Conservation (phyloP, 2,888 invertebrate species). For the Eumacrocentrus americanus region DNA sequence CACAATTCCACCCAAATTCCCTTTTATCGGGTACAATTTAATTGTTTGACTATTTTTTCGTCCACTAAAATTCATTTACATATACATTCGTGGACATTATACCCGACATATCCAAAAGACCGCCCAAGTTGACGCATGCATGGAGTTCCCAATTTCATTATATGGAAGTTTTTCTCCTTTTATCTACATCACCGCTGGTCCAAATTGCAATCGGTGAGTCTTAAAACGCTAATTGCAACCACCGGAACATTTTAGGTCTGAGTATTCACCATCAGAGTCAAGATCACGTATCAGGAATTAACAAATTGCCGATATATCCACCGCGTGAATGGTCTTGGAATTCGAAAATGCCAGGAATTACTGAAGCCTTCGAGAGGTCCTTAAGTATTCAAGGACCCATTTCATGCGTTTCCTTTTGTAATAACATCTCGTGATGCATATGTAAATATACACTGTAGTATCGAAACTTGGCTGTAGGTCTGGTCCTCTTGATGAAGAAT, state of each 20-base stretch:
- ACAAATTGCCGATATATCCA: neutral
- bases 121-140: constrained; percentile 50
- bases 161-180: constrained; percentile 48
- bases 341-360: constrained; percentile 16
- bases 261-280: too few relatives aligned
- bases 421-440: constrained; percentile 55
- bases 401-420: constrained; percentile 52
- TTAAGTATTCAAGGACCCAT: constrained; percentile 21
- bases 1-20: too few relatives aligned
- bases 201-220: constrained; percentile 46
- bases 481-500: neutral
- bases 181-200: constrained; percentile 39
- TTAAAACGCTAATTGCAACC: constrained; percentile 40
- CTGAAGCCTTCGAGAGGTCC: constrained; percentile 14
- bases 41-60: too few relatives aligned
- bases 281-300: constrained; percentile 6
- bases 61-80: too few relatives aligned
- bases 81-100: neutral
- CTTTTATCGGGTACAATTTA: too few relatives aligned
- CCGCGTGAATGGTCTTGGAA: constrained; percentile 4
- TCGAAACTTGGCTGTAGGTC: constrained; percentile 54
- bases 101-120: constrained; percentile 33
- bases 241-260: constrained; percentile 22
- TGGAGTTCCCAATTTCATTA: too few relatives aligned
- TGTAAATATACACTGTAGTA: constrained; percentile 40